Conservation (phyloP, 1,140 invertebrate species). For the Hydropsyche tenuis region DNA sequence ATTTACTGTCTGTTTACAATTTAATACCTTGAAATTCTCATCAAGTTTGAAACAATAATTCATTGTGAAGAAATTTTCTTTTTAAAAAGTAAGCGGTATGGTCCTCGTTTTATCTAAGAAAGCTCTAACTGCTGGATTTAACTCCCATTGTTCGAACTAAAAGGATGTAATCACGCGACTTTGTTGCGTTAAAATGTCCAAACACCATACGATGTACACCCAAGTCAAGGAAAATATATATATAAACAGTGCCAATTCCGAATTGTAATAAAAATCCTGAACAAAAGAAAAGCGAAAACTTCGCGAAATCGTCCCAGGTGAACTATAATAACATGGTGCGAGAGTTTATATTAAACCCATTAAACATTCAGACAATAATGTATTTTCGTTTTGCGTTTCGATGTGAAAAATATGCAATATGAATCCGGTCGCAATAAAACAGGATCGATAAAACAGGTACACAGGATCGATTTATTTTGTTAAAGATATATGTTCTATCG, state of each 20-base stretch:
- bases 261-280: not conserved
- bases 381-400: not conserved
- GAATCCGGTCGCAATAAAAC: no score
- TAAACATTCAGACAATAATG: not conserved
- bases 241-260: not conserved
- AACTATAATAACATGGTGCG: not conserved
- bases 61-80: constrained; percentile 1
- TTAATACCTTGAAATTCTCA: constrained; percentile 1
- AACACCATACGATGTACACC: not conserved
- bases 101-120: constrained; percentile 13
- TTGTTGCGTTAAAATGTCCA: constrained; percentile 2
- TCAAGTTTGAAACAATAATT: not conserved
- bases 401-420: no score
- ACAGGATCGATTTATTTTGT: no score
- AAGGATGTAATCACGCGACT: constrained; percentile 22
- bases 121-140: constrained; percentile 9
- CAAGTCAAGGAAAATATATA: no score
- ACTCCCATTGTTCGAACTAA: constrained; percentile 10
- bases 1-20: no score
- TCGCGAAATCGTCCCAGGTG: not conserved
- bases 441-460: no score
- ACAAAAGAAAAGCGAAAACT: not conserved
- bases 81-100: not conserved
- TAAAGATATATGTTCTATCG: not conserved
- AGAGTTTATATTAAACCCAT: not conserved